These are phyloP conservation scores for Engraulis encrasicolus DNA, from an alignment of 2,113 vertebrate species.

Conservation along the genomic window DNA sequence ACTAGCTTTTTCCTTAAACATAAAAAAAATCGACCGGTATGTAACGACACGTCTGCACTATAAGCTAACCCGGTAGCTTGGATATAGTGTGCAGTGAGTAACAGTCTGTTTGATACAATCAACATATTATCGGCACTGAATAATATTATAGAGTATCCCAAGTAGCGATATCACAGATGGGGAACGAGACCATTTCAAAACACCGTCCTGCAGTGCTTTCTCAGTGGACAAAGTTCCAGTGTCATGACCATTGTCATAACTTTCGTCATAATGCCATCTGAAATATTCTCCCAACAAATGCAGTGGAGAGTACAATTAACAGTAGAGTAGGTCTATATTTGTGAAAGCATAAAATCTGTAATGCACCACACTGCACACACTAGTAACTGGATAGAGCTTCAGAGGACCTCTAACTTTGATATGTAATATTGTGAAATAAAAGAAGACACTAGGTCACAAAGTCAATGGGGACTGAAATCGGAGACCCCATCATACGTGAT, in stretches of 20 bases:
- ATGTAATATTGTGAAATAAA: neutral
- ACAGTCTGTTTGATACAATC: slow-evolving; percentile 12
- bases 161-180: neutral
- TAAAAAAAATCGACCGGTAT: neutral
- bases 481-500: neutral
- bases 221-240: neutral
- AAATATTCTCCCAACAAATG: neutral
- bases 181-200: neutral
- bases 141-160: neutral
- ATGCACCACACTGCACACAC: neutral
- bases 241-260: neutral
- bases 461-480: neutral
- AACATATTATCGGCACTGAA: neutral
- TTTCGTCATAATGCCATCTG: neutral
- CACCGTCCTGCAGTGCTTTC: neutral
- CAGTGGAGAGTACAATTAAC: neutral
- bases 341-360: neutral
- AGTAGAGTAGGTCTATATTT: too few relatives aligned
- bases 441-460: neutral
- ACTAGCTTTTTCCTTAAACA: neutral
- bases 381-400: neutral
- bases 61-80: neutral
- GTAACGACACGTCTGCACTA: neutral
- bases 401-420: neutral
- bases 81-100: neutral